Percentiles rank a stretch among this genome's conserved stretches.
These are phyloP conservation scores for Matsumurasca onukii DNA, from an alignment of 1,140 invertebrate genomes.

Conservation along the genomic window DNA sequence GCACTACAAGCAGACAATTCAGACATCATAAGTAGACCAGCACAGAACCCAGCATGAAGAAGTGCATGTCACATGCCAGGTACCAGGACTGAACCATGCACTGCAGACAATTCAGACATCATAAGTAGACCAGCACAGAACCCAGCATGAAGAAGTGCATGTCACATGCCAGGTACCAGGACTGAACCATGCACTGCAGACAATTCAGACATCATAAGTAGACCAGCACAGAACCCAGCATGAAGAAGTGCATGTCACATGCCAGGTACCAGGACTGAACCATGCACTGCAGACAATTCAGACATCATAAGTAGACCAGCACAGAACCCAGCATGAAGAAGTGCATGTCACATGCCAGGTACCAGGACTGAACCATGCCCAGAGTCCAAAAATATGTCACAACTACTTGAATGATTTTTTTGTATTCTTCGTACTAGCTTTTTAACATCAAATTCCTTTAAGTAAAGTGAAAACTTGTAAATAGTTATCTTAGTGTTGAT, in stretches of 20 bases:
- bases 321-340: constrained; percentile 52
- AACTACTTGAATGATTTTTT: too few species aligned
- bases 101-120: too few species aligned
- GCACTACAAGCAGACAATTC: too few species aligned
- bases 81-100: constrained; percentile 58
- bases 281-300: constrained; percentile 51
- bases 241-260: constrained; percentile 55
- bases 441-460: too few species aligned
- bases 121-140: too few species aligned
- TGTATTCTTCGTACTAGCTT: too few species aligned
- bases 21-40: too few species aligned
- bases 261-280: constrained; percentile 57
- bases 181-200: constrained; percentile 53
- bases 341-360: constrained; percentile 55
- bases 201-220: constrained; percentile 34
- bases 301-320: constrained; percentile 47
- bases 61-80: constrained; percentile 54
- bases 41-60: constrained; percentile 51
- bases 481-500: too few species aligned
- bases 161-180: constrained; percentile 57
- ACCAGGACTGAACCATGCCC: constrained; percentile 58
- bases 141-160: constrained; percentile 54
- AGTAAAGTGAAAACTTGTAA: too few species aligned
- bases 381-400: too few species aligned
- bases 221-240: constrained; percentile 50